A percentile compares a stretch with the other conserved stretches of the same genome.
Evolutionary conservation across 1,140 invertebrate genomes (phyloP).

Genomic region (Diorhabda elongata): DNA sequence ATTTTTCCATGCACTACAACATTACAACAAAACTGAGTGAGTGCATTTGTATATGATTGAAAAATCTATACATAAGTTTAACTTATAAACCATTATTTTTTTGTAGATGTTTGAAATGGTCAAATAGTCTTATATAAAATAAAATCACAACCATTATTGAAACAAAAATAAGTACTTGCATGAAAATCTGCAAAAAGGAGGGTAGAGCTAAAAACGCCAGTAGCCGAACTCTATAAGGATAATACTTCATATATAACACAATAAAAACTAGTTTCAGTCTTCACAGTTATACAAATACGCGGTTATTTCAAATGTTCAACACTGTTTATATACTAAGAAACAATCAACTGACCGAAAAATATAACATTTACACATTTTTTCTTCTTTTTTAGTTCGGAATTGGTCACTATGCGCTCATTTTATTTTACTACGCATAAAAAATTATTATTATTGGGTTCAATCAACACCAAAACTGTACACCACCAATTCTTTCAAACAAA

Average conservation of each 20-base stretch:
- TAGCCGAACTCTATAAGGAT: constrained; percentile 26
- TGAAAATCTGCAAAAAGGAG: constrained; percentile 18
- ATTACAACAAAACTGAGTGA: background rate
- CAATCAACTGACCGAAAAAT: constrained; percentile 45
- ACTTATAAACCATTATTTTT: background rate
- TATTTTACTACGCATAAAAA: constrained; percentile 27
- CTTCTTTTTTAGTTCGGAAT: constrained; percentile 31
- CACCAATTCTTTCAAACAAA: constrained; percentile 34
- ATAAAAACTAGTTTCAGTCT: constrained; percentile 47
- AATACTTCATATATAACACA: constrained; percentile 45
- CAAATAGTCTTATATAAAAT: constrained; percentile 17
- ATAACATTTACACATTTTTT: constrained; percentile 44
- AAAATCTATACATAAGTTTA: background rate
- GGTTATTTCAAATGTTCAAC: constrained; percentile 41
- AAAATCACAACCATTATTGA: constrained; percentile 31
- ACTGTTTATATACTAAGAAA: constrained; percentile 43
- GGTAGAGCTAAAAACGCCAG: constrained; percentile 31
- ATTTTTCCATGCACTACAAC: too few relatives aligned
- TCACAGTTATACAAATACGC: constrained; percentile 46
- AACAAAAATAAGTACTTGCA: constrained; percentile 27
- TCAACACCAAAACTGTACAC: constrained; percentile 41
- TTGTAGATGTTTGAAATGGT: background rate
- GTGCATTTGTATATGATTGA: background rate
- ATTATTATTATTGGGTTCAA: constrained; percentile 29
- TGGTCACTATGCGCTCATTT: constrained; percentile 37